These are phyloP conservation scores for Drosophila longiperda DNA, from an alignment of 2,888 invertebrate genomes.

Conservation along the genomic window DNA sequence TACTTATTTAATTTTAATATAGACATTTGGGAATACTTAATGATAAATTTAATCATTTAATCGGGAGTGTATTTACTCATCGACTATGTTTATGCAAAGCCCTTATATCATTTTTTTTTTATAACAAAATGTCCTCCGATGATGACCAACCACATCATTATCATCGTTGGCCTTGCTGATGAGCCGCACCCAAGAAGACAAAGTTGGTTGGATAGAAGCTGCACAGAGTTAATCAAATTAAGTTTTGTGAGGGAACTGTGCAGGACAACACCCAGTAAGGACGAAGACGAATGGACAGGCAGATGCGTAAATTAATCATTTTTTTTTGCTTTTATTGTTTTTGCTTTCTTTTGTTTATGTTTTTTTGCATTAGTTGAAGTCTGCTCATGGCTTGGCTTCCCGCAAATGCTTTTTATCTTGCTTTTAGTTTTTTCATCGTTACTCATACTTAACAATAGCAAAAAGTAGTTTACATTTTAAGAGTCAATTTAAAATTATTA, in stretches of 20 bases:
- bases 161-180: slow-evolving; percentile 45
- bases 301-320: slow-evolving; percentile 71
- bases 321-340: slow-evolving; percentile 54
- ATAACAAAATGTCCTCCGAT: slow-evolving; percentile 40
- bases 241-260: slow-evolving; percentile 60
- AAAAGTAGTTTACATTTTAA: neutral
- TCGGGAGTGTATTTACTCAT: slow-evolving; percentile 37
- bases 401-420: neutral
- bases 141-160: slow-evolving; percentile 69
- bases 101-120: slow-evolving; percentile 18
- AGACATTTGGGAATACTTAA: neutral
- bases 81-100: neutral
- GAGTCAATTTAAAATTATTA: neutral
- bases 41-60: neutral
- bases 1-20: neutral
- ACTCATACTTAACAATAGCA: neutral
- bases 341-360: slow-evolving; percentile 17
- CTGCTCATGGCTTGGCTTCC: slow-evolving; percentile 22
- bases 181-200: slow-evolving; percentile 63
- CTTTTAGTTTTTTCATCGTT: neutral
- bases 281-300: slow-evolving; percentile 47
- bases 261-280: slow-evolving; percentile 10
- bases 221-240: slow-evolving; percentile 75
- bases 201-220: slow-evolving; percentile 34
- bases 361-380: slow-evolving; percentile 10